Base-by-base conservation (phyloP, 1,140 invertebrate genomes). In the Neodiprion pinetum region DNA sequence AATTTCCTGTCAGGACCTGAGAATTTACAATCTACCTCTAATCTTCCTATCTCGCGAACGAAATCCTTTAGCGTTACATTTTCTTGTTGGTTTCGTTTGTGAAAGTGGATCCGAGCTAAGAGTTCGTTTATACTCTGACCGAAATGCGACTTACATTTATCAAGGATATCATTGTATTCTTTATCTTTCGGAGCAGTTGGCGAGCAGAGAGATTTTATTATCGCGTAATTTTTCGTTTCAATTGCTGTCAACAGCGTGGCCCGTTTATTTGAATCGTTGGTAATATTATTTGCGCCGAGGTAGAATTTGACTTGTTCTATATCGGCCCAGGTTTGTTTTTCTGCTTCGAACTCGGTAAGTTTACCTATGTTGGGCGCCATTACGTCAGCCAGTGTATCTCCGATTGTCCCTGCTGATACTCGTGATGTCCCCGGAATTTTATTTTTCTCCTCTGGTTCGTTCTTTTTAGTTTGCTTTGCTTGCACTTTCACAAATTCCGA, bases 311-410 rank as follows among this genome's bases (percentile, higher is more conserved):
- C 3, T 40, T 67, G 53, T 23, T 73, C 65, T 21, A 73, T 66
- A 47, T 73, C 72, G 10, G 14, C 72, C 61, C 72, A 73, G 8
- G 11, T 21, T 67, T 73, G 61, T 14, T 14, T 47, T 7, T 73
- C 66, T 9, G 61, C 21, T 9, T 67, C 61, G 12, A 72, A 65
- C 11, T 72, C 72, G 47, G 21, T 49, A 10, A 72, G 72, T 28
- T 72, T 72, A 72, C 72, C 61, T 9, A 72, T 72, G 49, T 71
- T 71, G 9, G 70, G 70, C 0, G 48, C 23, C 70, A 71, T 71
- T 48, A 49, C 17, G 48, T 14, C 70, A 7, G 4, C 48, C 70
- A 5, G 40, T 71, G 70, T 71, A 70, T 23, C 9, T 40, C 28
- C 28, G 17, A 40, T 48, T 70, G 1, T 23, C 23, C 28, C 69